phyloP scores from a whole-genome alignment of 2,888 invertebrate species.

The Bugulina stolonifera region DNA sequence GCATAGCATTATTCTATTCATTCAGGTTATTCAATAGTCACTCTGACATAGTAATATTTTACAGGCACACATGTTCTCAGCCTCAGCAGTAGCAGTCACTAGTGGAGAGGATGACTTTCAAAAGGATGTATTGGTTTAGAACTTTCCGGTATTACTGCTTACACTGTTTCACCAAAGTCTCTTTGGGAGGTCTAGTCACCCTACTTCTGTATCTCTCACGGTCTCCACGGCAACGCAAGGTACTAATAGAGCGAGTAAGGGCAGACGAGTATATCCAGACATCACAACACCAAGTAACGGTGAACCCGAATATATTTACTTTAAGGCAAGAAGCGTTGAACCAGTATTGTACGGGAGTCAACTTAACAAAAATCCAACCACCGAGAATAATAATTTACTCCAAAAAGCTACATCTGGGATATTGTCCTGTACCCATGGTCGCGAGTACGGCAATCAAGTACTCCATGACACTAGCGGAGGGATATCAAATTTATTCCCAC shows the following conservation, averaged over 20 bases:
- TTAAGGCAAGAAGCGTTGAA: neutral
- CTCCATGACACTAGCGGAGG: neutral
- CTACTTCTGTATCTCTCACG: neutral
- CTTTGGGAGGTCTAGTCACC: neutral
- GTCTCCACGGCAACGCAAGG: neutral
- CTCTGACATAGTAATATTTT: too few relatives aligned
- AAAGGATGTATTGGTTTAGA: neutral
- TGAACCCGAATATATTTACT: neutral
- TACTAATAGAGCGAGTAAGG: too few relatives aligned
- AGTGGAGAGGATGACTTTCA: neutral
- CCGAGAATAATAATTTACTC: neutral
- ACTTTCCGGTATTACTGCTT: neutral
- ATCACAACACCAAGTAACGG: neutral
- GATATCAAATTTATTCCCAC: neutral
- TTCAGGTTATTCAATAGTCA: too few relatives aligned
- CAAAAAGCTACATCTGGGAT: constrained; percentile 2
- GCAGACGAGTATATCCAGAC: neutral
- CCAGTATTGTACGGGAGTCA: neutral
- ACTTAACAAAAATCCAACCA: neutral
- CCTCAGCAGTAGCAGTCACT: too few relatives aligned
- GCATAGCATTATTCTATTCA: too few relatives aligned
- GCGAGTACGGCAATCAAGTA: constrained; percentile 7
- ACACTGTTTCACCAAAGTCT: neutral
- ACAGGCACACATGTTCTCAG: too few relatives aligned
- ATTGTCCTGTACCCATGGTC: neutral